A percentile compares a stretch with the other conserved stretches of the same genome.
phyloP scores from a whole-genome alignment of 2,113 vertebrate genomes.

The Pteropus alecto region DNA sequence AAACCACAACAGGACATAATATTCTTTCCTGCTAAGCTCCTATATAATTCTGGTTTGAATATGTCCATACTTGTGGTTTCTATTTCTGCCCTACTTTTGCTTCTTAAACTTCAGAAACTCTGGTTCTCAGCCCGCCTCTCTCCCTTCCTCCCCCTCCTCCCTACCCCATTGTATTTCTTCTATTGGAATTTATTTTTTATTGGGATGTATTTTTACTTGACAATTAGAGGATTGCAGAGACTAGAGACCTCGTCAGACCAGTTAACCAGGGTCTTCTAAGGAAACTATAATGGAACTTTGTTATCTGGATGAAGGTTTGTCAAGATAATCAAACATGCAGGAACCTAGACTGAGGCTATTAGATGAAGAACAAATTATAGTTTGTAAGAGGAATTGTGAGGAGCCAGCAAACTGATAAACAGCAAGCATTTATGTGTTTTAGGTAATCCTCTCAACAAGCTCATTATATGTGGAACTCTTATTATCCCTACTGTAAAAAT shows the following conservation, averaged over 20 bases:
- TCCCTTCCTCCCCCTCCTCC: background rate
- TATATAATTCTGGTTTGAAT: slow-evolving; percentile 71
- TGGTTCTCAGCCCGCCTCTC: background rate
- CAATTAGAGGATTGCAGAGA: background rate
- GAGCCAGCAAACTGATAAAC: background rate
- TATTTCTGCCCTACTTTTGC: slow-evolving; percentile 68
- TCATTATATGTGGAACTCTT: background rate
- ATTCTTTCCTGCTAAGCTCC: slow-evolving; percentile 57
- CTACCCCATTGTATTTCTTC: background rate
- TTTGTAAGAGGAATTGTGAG: background rate
- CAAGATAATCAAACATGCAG: background rate
- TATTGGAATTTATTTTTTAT: background rate
- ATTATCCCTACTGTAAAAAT: background rate
- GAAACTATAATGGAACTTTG: background rate
- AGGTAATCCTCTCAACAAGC: background rate
- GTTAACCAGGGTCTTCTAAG: background rate
- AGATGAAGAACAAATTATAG: background rate
- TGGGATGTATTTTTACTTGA: background rate
- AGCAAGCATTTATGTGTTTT: background rate
- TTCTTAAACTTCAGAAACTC: slow-evolving; percentile 57
- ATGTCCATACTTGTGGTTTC: slow-evolving; percentile 63
- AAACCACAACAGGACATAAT: slow-evolving; percentile 65
- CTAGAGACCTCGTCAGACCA: background rate
- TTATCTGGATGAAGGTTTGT: background rate
- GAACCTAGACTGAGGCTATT: background rate